A percentile compares a stretch with the other conserved stretches of the same genome.
Evolutionary conservation across 2,113 vertebrate genomes (phyloP).

Genomic region (Lagopus muta): DNA sequence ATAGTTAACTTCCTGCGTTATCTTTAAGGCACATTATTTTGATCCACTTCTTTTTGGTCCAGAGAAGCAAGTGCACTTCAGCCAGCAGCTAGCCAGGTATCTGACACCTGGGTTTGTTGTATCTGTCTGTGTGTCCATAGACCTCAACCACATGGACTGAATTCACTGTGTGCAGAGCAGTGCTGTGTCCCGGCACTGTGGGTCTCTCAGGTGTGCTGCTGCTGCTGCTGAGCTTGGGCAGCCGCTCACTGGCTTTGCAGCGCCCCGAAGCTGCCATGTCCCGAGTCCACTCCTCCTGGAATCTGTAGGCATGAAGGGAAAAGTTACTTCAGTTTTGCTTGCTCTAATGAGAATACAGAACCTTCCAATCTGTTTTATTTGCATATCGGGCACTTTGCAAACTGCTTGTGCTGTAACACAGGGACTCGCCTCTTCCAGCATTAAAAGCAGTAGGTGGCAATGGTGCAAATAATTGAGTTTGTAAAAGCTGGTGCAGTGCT

Average conservation of each 20-base stretch:
- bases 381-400: neutral
- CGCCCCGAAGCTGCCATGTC: neutral
- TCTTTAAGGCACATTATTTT: slow-evolving; percentile 76
- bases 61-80: neutral
- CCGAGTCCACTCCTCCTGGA: slow-evolving; percentile 40
- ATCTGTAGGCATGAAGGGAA: slow-evolving; percentile 39
- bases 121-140: neutral
- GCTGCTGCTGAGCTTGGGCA: neutral
- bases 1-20: neutral
- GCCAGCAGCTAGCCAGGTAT: slow-evolving; percentile 56
- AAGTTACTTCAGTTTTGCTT: neutral
- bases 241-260: neutral
- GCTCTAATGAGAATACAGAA: neutral
- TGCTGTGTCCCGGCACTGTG: fast-evolving
- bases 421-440: neutral
- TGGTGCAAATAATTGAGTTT: neutral
- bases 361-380: neutral
- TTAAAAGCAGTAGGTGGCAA: neutral
- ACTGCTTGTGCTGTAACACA: neutral
- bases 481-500: neutral
- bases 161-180: neutral
- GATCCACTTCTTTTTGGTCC: slow-evolving; percentile 49
- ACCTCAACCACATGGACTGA: slow-evolving; percentile 11
- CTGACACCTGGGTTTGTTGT: neutral
- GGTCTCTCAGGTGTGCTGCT: neutral